Base-by-base conservation (phyloP, 2,888 invertebrate species). In the Polymixis flavicincta region DNA sequence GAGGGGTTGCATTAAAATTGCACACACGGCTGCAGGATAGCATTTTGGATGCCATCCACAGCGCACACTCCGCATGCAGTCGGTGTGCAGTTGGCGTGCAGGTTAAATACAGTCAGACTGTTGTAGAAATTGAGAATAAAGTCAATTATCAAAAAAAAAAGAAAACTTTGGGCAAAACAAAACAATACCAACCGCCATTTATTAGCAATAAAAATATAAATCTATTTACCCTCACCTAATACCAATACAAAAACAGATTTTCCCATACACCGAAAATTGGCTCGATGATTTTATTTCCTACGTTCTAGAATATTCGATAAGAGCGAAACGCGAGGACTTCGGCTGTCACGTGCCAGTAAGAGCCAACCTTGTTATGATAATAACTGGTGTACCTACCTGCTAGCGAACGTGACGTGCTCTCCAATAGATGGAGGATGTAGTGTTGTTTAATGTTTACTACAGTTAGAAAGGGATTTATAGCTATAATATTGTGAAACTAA, bases 341-440 rank as follows among this genome's bases (percentile, higher is more conserved):
- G 69, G 32, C 61, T 76, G 83, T 86, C 88, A 87, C 88, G 87
- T 80, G 55, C 66, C 81, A 59, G 68, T 84, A 84, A 84, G 79
- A 76, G 76, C 64, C 70, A 86, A 86, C 80, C 77, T 87, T 86
- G 85, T 87, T 87, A 87, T 85, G 86, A 81, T 85, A 87, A 87
- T 87, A 80, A 83, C 86, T 72, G 78, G 76, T 76, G 70, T 85
- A 70, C 69, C 73, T 81, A 74, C 70, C 70, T 74, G 22, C 71
- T 68, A 48, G 60, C 25, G 77, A 11, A 85, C 85, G 87, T 86
- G 87, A 80, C 59, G 60, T 71, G 85, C 42, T 45, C 80, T 17
- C 32, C 57, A 71, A 76, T 72, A 54, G 52, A n/a, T 25, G 45
- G 54, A 25, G 55, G 32, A 73, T 78, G 68, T 78, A 83, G 67